phyloP scores from a whole-genome alignment of 2,888 invertebrate species.

The Macrophya alboannulata region DNA sequence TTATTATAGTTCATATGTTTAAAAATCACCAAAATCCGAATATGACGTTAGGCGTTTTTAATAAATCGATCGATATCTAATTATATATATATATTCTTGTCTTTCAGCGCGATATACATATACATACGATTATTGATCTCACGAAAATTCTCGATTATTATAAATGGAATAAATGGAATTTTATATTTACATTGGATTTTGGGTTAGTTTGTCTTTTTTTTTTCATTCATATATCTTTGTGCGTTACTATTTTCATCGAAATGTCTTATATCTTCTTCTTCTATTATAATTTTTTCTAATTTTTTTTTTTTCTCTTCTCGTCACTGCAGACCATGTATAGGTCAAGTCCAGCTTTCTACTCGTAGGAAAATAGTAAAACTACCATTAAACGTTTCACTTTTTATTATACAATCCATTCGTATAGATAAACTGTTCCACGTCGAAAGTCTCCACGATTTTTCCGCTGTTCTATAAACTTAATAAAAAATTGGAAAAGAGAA shows the following conservation, averaged over 20 bases:
- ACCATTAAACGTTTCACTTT: conserved; percentile 6
- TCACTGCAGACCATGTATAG: neutral
- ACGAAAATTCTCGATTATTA: conserved; percentile 29
- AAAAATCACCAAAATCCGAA: neutral
- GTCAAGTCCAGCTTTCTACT: neutral
- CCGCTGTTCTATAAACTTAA: neutral
- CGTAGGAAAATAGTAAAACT: conserved; percentile 52
- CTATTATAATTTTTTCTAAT: neutral
- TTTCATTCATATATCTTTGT: conserved; percentile 12
- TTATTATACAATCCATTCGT: neutral
- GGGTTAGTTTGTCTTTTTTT: conserved; percentile 49
- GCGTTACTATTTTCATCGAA: conserved; percentile 29
- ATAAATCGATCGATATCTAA: neutral
- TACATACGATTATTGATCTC: neutral
- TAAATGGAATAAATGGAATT: conserved; percentile 34
- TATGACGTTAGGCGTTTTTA: neutral
- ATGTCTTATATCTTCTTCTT: conserved; percentile 5
- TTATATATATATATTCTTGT: neutral
- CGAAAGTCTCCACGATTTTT: neutral
- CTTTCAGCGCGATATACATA: conserved; percentile 8
- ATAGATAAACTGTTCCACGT: neutral
- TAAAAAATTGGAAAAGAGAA: neutral
- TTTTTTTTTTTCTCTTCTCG: too few relatives aligned
- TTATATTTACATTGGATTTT: conserved; percentile 42
- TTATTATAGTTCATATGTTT: neutral